Evolutionary conservation across 2,888 invertebrate genomes (phyloP).

Genomic region (Megamerina dolium): DNA sequence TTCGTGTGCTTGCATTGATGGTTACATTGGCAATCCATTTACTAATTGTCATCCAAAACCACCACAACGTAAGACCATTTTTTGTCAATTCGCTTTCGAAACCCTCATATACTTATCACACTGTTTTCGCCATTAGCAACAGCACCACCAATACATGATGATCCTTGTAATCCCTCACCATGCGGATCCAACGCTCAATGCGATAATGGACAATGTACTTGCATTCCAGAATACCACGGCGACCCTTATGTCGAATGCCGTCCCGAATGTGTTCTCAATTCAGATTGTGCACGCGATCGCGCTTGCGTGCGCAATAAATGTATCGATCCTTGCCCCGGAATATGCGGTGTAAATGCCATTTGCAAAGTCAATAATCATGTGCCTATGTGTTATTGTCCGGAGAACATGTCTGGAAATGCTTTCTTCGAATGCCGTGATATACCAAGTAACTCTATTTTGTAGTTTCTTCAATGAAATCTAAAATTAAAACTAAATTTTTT

Average conservation of each 20-base stretch:
- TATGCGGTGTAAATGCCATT: conserved; percentile 69
- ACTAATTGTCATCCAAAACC: conserved; percentile 48
- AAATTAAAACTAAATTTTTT: neutral
- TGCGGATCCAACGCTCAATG: conserved; percentile 72
- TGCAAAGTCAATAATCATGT: conserved; percentile 74
- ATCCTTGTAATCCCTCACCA: conserved; percentile 68
- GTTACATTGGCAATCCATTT: conserved; percentile 56
- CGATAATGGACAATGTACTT: conserved; percentile 62
- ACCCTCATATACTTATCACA: too few species aligned
- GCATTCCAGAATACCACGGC: conserved; percentile 65
- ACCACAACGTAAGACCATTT: conserved; percentile 36
- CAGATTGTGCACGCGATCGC: conserved; percentile 62
- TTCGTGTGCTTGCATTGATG: conserved; percentile 60
- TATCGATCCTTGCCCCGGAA: conserved; percentile 65
- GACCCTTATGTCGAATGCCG: conserved; percentile 69
- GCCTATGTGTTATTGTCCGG: conserved; percentile 69
- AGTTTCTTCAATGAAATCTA: neutral
- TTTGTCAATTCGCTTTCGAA: too few species aligned
- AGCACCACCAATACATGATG: conserved; percentile 29
- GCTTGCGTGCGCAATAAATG: conserved; percentile 72
- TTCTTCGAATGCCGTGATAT: conserved; percentile 58
- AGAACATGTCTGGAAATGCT: conserved; percentile 74
- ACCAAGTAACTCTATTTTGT: conserved; percentile 28
- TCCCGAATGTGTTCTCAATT: conserved; percentile 71
- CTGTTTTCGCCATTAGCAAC: conserved; percentile 24